phyloP scores from a whole-genome alignment of 2,113 vertebrate genomes.

The Gambusia holbrooki region DNA sequence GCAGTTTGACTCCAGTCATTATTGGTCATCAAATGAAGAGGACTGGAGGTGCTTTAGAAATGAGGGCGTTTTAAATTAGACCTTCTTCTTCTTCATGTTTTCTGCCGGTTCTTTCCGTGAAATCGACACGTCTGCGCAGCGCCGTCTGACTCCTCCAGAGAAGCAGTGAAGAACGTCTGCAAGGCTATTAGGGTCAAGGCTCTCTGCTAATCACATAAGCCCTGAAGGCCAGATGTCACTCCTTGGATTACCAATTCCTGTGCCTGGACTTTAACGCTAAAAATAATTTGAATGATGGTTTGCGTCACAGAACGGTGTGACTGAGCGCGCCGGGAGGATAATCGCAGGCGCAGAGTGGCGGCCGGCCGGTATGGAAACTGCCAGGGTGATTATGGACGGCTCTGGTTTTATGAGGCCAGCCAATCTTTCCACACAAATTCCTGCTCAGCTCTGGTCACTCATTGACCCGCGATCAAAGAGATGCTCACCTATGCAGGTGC shows the following conservation, averaged over 20 bases:
- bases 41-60: constrained; percentile 58
- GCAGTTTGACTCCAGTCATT: constrained; percentile 35
- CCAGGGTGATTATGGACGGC: constrained; percentile 51
- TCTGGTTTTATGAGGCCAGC: constrained; percentile 35
- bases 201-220: constrained; percentile 81
- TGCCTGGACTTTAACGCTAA: constrained; percentile 77
- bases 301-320: constrained; percentile 62
- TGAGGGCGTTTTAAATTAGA: constrained; percentile 46
- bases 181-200: constrained; percentile 78
- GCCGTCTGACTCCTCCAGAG: constrained; percentile 33
- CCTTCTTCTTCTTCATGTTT: constrained; percentile 7
- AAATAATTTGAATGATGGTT: constrained; percentile 81
- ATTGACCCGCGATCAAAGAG: constrained; percentile 57
- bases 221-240: constrained; percentile 81
- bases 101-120: neutral
- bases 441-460: constrained; percentile 37
- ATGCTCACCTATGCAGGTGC: constrained; percentile 38
- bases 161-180: constrained; percentile 76
- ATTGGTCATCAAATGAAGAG: constrained; percentile 67
- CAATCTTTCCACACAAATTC: constrained; percentile 54
- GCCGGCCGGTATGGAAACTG: constrained; percentile 61
- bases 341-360: constrained; percentile 59
- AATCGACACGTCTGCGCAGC: neutral
- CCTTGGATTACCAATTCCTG: constrained; percentile 82
- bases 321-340: constrained; percentile 57